These are phyloP conservation scores for Trachythela sp. DNA, from an alignment of 64 coral and sea anemone species.

Conservation along the genomic window DNA sequence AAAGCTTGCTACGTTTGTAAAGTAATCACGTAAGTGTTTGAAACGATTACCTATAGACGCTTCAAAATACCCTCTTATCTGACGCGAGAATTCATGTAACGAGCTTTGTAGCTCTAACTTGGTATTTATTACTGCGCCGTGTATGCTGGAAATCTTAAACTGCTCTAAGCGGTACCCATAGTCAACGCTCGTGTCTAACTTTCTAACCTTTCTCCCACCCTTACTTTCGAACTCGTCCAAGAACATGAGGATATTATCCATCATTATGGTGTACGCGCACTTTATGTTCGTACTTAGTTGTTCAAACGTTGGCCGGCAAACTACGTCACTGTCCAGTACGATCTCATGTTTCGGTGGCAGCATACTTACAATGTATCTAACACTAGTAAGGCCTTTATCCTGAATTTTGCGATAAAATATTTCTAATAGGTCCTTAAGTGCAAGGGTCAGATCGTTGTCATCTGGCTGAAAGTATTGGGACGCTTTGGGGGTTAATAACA, in stretches of 20 bases:
- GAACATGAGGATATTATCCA: conserved; percentile 33
- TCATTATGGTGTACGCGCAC: conserved; percentile 41
- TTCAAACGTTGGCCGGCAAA: conserved; percentile 35
- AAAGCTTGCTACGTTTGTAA: conserved; percentile 26
- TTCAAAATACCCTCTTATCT: conserved; percentile 42
- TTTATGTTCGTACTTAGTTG: conserved; percentile 26
- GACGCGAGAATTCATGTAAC: conserved; percentile 10
- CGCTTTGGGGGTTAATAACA: conserved; percentile 38
- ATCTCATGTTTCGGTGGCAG: conserved; percentile 28
- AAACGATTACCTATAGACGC: conserved; percentile 38
- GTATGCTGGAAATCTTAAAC: conserved; percentile 47
- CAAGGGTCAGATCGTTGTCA: background rate
- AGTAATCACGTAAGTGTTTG: conserved; percentile 26
- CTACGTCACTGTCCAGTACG: conserved; percentile 35
- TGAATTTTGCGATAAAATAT: conserved; percentile 32
- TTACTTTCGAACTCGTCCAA: conserved; percentile 28
- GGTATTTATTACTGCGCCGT: conserved; percentile 44
- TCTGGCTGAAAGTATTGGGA: conserved; percentile 21
- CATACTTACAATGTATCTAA: conserved; percentile 37
- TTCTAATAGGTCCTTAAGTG: conserved; percentile 26
- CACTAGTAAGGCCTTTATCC: conserved; percentile 17
- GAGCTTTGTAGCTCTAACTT: conserved; percentile 43
- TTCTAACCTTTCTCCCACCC: conserved; percentile 23
- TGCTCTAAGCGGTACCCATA: conserved; percentile 30
- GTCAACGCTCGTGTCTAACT: conserved; percentile 9